phyloP scores from a whole-genome alignment of 92 coral and sea anemone species.

The Parazoanthus darwini region DNA sequence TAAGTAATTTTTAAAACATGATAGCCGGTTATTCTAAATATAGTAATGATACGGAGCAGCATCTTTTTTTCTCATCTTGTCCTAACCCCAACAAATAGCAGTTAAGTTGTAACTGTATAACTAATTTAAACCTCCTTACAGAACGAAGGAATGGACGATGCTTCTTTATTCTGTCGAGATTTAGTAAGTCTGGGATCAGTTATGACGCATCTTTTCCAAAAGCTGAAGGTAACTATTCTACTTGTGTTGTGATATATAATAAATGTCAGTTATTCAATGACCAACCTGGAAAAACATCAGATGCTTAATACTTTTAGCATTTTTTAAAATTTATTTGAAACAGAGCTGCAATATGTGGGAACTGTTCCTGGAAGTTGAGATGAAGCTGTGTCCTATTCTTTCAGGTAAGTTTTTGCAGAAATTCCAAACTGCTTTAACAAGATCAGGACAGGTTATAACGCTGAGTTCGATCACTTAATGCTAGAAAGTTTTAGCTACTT shows the following conservation, averaged over 20 bases:
- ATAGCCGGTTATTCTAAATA: too few relatives aligned
- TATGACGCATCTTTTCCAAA: constrained; percentile 52
- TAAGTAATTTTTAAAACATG: too few relatives aligned
- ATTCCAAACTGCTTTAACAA: not conserved
- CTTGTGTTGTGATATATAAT: too few relatives aligned
- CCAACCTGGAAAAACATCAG: not conserved
- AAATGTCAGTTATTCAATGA: too few relatives aligned
- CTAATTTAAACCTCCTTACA: constrained; percentile 1
- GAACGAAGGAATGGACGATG: constrained; percentile 45
- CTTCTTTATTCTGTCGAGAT: constrained; percentile 55
- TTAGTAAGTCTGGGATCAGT: constrained; percentile 72
- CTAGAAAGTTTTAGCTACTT: too few relatives aligned
- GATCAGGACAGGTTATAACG: not conserved
- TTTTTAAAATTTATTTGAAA: not conserved
- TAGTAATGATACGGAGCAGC: too few relatives aligned
- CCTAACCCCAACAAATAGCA: too few relatives aligned
- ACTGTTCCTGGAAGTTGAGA: constrained; percentile 77
- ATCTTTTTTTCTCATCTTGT: too few relatives aligned
- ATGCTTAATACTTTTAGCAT: not conserved
- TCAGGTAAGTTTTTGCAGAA: constrained; percentile 62
- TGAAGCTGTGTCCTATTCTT: constrained; percentile 76
- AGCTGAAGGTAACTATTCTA: constrained; percentile 55
- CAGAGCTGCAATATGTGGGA: constrained; percentile 82
- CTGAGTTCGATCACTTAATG: not conserved
- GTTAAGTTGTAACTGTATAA: too few relatives aligned